These are phyloP conservation scores for Argyrosomus regius DNA, from an alignment of 2,797 vertebrate genomes.

Conservation along the genomic window DNA sequence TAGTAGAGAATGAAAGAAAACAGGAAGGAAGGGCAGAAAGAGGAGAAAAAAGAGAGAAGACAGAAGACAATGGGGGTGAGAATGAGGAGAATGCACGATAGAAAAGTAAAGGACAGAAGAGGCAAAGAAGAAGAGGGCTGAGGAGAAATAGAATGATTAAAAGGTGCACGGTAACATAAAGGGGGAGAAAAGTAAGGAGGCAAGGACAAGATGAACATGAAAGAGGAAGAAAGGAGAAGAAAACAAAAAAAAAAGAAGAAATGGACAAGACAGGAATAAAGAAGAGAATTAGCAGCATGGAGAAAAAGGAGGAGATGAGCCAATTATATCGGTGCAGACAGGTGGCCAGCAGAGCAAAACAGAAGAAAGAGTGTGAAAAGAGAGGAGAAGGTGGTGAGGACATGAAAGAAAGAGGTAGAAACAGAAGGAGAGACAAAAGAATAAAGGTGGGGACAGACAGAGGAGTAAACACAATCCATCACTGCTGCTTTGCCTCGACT, in stretches of 20 bases:
- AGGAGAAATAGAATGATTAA: not conserved
- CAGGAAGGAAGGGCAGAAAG: not conserved
- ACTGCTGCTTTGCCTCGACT: constrained; percentile 46
- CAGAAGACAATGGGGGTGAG: not conserved
- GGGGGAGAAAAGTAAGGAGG: not conserved
- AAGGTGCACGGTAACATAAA: not conserved
- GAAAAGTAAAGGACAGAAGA: not conserved
- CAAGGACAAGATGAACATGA: not conserved
- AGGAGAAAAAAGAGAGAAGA: not conserved
- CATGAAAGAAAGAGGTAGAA: not conserved
- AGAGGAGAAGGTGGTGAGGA: constrained; percentile 16
- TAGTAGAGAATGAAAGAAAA: not conserved
- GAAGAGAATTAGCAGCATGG: not conserved
- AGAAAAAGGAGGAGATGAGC: constrained; percentile 16
- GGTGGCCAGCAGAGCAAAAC: not conserved
- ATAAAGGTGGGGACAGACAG: constrained; percentile 46
- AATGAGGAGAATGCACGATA: not conserved
- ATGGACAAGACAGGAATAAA: not conserved
- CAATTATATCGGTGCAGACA: constrained; percentile 4
- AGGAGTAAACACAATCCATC: constrained; percentile 82
- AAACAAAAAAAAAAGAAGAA: not conserved
- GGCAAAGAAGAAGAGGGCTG: not conserved
- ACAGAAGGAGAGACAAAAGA: constrained; percentile 36
- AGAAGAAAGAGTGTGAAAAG: constrained; percentile 15
- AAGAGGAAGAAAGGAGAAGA: not conserved